phyloP scores from a whole-genome alignment of 2,888 invertebrate species.

The Lysandra coridon region DNA sequence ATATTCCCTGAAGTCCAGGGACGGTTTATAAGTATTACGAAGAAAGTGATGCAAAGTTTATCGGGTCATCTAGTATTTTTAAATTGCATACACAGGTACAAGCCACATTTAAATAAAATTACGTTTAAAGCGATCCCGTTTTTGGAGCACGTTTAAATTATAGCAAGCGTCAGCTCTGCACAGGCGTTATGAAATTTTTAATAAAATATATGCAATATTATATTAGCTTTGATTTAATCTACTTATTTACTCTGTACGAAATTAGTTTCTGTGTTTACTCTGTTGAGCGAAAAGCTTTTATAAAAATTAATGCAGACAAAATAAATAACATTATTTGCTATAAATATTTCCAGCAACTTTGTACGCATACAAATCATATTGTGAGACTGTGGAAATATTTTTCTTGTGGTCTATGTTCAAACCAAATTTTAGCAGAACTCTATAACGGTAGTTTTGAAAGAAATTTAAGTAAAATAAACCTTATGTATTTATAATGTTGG shows the following conservation, averaged over 20 bases:
- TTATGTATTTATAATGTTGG: too few relatives aligned
- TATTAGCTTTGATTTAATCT: constrained; percentile 28
- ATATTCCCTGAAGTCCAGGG: not conserved
- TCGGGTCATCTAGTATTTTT: not conserved
- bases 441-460: too few relatives aligned
- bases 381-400: too few relatives aligned
- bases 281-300: not conserved
- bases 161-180: not conserved
- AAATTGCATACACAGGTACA: not conserved
- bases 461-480: too few relatives aligned
- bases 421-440: too few relatives aligned
- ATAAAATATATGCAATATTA: constrained; percentile 28
- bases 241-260: constrained; percentile 13
- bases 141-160: constrained; percentile 12
- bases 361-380: not conserved
- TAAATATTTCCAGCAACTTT: not conserved
- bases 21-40: not conserved
- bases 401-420: too few relatives aligned
- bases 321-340: not conserved
- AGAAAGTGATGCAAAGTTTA: not conserved
- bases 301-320: not conserved
- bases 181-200: constrained; percentile 15
- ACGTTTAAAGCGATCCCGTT: constrained; percentile 14
- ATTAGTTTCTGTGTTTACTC: not conserved
- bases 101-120: not conserved